phyloP scores from a whole-genome alignment of 1,140 invertebrate genomes.

The Liolophura sinensis region DNA sequence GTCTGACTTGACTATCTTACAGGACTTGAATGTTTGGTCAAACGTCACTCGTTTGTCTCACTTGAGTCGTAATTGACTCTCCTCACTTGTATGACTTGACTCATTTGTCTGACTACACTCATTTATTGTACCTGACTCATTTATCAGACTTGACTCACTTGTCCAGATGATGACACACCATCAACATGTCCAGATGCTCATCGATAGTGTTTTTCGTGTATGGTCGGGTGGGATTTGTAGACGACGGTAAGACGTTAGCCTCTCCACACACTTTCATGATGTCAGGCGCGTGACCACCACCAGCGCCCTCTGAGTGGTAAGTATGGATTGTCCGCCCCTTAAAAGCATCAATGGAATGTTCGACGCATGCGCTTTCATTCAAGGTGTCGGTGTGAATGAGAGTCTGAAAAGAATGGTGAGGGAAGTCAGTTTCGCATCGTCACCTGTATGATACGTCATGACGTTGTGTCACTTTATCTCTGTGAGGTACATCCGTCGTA shows the following conservation, averaged over 20 bases:
- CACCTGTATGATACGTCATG: too few relatives aligned
- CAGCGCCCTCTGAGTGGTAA: slow-evolving; percentile 58
- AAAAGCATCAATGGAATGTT: slow-evolving; percentile 51
- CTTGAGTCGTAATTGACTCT: too few relatives aligned
- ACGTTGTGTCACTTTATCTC: too few relatives aligned
- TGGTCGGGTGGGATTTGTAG: slow-evolving; percentile 56
- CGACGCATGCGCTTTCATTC: slow-evolving; percentile 57
- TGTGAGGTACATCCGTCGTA: too few relatives aligned
- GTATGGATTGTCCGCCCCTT: slow-evolving; percentile 54
- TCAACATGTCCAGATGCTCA: slow-evolving; percentile 58
- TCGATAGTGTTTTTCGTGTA: slow-evolving; percentile 56
- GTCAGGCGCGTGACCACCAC: slow-evolving; percentile 57
- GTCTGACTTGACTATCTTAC: too few relatives aligned
- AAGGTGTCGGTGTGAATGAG: slow-evolving; percentile 59
- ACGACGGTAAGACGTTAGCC: slow-evolving; percentile 50
- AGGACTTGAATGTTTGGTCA: too few relatives aligned
- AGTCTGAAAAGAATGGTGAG: slow-evolving; percentile 28
- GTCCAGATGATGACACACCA: slow-evolving; percentile 57
- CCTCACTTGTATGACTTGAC: too few relatives aligned
- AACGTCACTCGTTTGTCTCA: too few relatives aligned
- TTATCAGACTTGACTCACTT: slow-evolving; percentile 34
- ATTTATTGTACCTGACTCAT: not conserved
- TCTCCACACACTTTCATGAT: slow-evolving; percentile 53
- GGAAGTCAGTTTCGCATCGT: too few relatives aligned
- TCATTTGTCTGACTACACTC: too few relatives aligned